phyloP scores from a whole-genome alignment of 2,797 vertebrate species.

The Sebastes steindachneri region DNA sequence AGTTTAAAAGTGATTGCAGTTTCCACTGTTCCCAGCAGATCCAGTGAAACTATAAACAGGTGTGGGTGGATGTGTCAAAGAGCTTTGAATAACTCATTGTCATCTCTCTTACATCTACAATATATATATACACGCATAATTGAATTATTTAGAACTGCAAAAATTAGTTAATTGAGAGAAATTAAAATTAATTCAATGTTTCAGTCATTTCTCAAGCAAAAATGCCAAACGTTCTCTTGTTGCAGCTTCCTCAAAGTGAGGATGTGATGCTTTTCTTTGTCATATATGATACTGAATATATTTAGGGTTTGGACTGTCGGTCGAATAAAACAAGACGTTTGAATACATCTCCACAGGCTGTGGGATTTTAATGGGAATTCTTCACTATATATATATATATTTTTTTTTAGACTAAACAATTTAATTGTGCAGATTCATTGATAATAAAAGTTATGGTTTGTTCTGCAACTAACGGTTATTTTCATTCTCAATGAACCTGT shows the following conservation, averaged over 20 bases:
- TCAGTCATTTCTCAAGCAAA: not conserved
- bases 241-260: not conserved
- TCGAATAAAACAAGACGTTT: not conserved
- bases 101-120: not conserved
- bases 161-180: not conserved
- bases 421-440: not conserved
- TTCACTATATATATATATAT: not conserved
- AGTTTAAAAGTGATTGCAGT: constrained; percentile 37
- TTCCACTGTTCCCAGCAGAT: not conserved
- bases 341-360: not conserved
- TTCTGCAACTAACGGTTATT: too few relatives aligned
- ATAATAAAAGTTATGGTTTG: not conserved
- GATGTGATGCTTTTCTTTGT: not conserved
- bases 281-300: not conserved
- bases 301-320: not conserved
- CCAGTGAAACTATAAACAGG: constrained; percentile 12
- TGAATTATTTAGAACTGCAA: not conserved
- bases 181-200: not conserved
- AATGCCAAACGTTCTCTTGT: not conserved
- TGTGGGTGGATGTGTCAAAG: not conserved
- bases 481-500: too few relatives aligned
- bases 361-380: not conserved
- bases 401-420: not conserved
- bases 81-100: not conserved
- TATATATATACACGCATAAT: too few relatives aligned